phyloP scores from a whole-genome alignment of 2,113 vertebrate species.

The Salvelinus sp. region DNA sequence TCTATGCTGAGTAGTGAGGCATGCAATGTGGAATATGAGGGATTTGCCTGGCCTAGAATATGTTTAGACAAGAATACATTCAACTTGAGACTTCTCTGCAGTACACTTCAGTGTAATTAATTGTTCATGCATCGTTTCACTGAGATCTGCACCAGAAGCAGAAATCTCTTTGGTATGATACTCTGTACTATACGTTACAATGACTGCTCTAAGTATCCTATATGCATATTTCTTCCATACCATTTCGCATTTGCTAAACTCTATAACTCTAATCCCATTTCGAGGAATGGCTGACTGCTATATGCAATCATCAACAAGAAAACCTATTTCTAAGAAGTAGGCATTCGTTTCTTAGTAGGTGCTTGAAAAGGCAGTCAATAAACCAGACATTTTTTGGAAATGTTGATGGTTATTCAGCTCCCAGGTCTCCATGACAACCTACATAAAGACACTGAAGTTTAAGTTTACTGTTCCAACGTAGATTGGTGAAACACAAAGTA shows the following conservation, averaged over 20 bases:
- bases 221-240: background rate
- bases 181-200: conserved; percentile 11
- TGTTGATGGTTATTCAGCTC: conserved; percentile 36
- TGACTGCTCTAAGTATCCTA: conserved; percentile 4
- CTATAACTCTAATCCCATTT: background rate
- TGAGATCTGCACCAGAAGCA: conserved; percentile 10
- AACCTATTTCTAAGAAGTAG: background rate
- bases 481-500: background rate
- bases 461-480: background rate
- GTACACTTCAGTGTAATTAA: conserved; percentile 1
- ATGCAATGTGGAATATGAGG: background rate
- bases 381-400: conserved; percentile 36
- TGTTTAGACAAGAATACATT: background rate
- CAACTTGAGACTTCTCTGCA: background rate
- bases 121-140: conserved; percentile 10
- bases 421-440: conserved; percentile 34
- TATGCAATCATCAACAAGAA: background rate
- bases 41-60: background rate
- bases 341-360: background rate
- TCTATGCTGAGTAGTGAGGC: too few species aligned
- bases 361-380: conserved; percentile 25
- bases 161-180: background rate
- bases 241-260: background rate
- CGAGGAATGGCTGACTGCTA: background rate
- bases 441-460: conserved; percentile 15